Evolutionary conservation across 2,797 vertebrate species (phyloP).

Genomic region (Podargus strigoides): DNA sequence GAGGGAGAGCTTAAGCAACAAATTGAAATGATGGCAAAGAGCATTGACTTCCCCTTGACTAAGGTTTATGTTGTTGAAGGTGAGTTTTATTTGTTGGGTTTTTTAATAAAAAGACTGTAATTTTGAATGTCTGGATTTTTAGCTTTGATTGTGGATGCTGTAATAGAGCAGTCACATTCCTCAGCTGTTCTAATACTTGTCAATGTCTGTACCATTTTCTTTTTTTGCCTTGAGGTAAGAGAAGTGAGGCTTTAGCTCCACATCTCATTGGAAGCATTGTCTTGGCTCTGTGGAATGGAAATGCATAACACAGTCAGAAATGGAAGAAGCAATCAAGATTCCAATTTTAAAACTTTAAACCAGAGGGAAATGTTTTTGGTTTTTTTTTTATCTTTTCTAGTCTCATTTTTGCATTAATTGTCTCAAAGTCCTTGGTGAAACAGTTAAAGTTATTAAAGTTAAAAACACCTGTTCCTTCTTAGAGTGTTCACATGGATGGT

Average conservation of each 20-base stretch:
- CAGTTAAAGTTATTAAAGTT: not conserved
- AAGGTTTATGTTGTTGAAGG: constrained; percentile 99
- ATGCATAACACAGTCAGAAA: not conserved
- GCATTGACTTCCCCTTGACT: constrained; percentile 92
- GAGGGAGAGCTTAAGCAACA: constrained; percentile 92
- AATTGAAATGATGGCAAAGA: constrained; percentile 92
- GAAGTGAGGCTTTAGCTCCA: not conserved
- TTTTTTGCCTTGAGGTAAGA: not conserved
- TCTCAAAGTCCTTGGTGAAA: not conserved
- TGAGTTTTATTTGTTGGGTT: constrained; percentile 57
- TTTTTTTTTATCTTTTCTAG: not conserved
- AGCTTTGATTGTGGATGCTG: not conserved
- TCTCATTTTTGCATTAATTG: not conserved
- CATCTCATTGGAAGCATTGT: not conserved
- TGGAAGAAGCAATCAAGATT: not conserved
- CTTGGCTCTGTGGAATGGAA: not conserved
- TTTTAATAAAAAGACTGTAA: not conserved
- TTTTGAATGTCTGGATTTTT: not conserved
- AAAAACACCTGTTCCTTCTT: not conserved
- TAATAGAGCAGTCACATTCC: not conserved
- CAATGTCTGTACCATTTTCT: not conserved
- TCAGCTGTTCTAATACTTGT: not conserved
- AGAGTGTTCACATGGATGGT: not conserved
- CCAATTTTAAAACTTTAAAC: not conserved
- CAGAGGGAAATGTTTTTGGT: not conserved